Evolutionary conservation across 2,113 vertebrate species (phyloP).

Genomic region (Pachycephala philippinensis): DNA sequence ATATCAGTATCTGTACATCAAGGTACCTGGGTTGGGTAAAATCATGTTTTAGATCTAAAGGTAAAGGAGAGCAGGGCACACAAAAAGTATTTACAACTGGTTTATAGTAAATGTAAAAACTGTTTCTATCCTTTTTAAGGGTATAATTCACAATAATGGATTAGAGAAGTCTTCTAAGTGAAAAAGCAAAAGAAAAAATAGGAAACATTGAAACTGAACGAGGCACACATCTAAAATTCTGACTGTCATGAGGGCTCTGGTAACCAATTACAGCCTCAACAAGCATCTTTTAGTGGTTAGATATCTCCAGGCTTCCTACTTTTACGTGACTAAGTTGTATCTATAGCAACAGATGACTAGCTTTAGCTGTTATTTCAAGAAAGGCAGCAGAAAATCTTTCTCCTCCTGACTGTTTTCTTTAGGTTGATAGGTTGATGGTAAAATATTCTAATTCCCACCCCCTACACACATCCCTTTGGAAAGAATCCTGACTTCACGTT

Average conservation of each 20-base stretch:
- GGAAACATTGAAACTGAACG: not conserved
- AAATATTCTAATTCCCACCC: not conserved
- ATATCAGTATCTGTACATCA: not conserved
- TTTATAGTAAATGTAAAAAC: not conserved
- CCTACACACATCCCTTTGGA: not conserved
- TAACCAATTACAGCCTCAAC: not conserved
- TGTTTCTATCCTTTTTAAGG: not conserved
- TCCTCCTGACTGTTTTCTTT: not conserved
- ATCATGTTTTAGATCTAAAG: not conserved
- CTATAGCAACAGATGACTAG: slow-evolving; percentile 5
- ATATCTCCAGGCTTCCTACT: not conserved
- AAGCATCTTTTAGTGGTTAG: not conserved
- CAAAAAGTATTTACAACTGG: not conserved
- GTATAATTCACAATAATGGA: not conserved
- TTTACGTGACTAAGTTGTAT: not conserved
- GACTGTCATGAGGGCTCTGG: not conserved
- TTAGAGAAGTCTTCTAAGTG: not conserved
- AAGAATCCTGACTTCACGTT: not conserved
- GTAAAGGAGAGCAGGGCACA: not conserved
- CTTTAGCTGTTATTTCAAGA: not conserved
- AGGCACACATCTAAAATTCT: not conserved
- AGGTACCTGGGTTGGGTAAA: not conserved
- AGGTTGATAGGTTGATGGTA: not conserved
- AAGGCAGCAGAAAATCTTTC: not conserved
- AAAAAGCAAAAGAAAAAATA: not conserved